These are phyloP conservation scores for Adelosebastes latens DNA, from an alignment of 2,797 vertebrate genomes.

Conservation along the genomic window DNA sequence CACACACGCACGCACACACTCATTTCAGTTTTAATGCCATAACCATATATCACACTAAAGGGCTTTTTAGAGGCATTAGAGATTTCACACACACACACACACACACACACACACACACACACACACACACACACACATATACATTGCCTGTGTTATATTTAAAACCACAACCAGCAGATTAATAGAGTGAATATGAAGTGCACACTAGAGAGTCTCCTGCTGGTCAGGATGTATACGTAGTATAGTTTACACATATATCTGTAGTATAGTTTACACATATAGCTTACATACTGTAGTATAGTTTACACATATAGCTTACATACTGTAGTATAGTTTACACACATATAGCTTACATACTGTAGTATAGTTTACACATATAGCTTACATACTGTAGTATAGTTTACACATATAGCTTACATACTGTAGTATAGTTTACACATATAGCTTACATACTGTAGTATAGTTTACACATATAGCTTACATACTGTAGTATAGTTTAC, in stretches of 20 bases:
- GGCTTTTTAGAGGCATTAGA: neutral
- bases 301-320: too few species aligned
- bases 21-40: slow-evolving; percentile 44
- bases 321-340: too few species aligned
- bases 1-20: neutral
- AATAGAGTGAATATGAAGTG: neutral
- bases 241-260: neutral
- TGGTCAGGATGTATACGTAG: neutral
- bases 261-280: too few species aligned
- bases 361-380: too few species aligned
- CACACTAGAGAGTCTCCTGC: neutral
- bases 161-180: neutral
- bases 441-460: too few species aligned
- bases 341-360: too few species aligned
- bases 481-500: too few species aligned
- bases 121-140: neutral
- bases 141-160: neutral
- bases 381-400: too few species aligned
- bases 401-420: too few species aligned
- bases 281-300: too few species aligned
- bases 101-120: neutral
- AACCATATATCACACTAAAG: slow-evolving; percentile 46
- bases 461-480: too few species aligned
- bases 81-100: neutral
- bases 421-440: too few species aligned